Evolutionary conservation across 64 coral and sea anemone genomes (phyloP), one percentile per base, ranked within the genome.

Genomic region (Pachyseris speciosa): DNA sequence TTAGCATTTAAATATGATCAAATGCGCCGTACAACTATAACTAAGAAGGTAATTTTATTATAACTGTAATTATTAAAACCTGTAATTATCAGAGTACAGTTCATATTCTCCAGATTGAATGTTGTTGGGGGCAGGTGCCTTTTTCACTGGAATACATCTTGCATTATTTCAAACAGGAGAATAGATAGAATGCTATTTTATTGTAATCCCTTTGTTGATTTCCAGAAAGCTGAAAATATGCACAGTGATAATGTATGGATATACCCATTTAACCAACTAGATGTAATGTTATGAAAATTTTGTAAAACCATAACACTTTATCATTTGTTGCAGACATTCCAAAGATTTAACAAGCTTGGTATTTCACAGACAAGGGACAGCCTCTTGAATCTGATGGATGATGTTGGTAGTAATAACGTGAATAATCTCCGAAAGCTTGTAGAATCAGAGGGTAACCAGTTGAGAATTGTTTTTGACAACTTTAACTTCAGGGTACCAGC

Each of bases 391-490:
- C 32, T 86, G 28, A 85, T 85, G 90, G 70, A 92, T 75, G 68
- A 76, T 65, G 25, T 66, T 75, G 70, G 81, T 5, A 57, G 42
- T 72, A 59, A 44, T 42, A 74, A 51, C 60, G 52, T 37, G 42
- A 19, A 42, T 39, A 57, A 36, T 28, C 70, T 92, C 47, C 48
- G 67, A 71, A n/a, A 85, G 51, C 0, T 49, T 20, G 49, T 91
- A 31, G n/a, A 36, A 67, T 19, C 47, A 26, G 26, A 78, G 37
- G 63, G 29, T 27, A 67, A 89, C 26, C 38, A 36, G 7, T 6
- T 91, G n/a, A 83, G 89, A 52, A 69, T 73, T 70, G 78, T 84
- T 44, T 91, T 91, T 38, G 77, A 91, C 50, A 91, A 91, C 58
- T 80, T 90, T 91, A 76, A 91, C 64, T 83, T 91, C 39, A 72